Conservation (phyloP, 1,140 invertebrate genomes). For the Drosophila mauritiana region DNA sequence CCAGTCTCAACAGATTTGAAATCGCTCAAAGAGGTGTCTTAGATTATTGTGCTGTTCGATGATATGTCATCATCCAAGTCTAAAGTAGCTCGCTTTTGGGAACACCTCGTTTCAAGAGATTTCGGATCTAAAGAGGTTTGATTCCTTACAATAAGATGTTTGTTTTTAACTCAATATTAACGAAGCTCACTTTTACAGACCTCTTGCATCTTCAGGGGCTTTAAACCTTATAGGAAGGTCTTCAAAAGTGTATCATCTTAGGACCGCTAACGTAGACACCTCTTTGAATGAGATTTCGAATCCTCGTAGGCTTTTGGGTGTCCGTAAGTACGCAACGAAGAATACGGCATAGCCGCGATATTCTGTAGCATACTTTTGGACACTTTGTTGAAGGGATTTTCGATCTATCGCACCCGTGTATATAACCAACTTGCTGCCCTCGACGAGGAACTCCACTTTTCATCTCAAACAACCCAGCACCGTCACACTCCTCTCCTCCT, state of each 20-base stretch:
- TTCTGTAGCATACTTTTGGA: no score
- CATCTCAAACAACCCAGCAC: neutral
- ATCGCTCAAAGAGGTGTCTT: neutral
- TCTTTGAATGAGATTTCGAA: neutral
- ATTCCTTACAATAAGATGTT: no score
- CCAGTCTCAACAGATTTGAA: neutral
- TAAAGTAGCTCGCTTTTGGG: no score
- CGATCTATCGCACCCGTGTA: neutral
- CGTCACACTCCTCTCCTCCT: neutral
- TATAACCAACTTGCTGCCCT: neutral
- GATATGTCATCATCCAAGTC: no score
- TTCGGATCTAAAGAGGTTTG: no score
- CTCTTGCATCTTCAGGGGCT: no score
- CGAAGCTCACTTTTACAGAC: no score
- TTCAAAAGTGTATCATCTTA: no score
- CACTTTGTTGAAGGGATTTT: neutral
- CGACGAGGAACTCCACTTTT: neutral
- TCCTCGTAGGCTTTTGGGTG: neutral
- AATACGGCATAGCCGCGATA: no score
- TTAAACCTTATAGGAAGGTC: no score
- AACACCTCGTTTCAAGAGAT: no score
- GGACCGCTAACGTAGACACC: neutral
- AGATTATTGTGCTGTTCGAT: neutral
- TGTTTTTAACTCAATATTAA: no score
- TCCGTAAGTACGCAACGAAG: neutral